phyloP scores from a whole-genome alignment of 2,113 vertebrate species.

The Leiothrix lutea region DNA sequence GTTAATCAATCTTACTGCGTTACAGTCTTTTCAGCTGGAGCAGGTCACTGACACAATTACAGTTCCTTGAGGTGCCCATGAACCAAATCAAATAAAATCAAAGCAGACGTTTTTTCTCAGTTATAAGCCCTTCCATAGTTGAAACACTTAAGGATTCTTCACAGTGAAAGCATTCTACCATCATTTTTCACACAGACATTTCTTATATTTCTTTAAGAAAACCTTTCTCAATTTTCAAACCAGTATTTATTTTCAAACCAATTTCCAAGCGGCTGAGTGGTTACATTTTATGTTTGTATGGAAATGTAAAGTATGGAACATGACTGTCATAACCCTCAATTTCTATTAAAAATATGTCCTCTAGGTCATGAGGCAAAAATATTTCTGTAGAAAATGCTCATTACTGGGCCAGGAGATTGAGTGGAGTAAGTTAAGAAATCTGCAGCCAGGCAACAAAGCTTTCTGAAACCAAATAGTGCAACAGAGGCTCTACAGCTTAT shows the following conservation, averaged over 20 bases:
- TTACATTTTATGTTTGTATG: conserved; percentile 32
- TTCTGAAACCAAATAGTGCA: conserved; percentile 17
- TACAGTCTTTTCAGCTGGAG: conserved; percentile 57
- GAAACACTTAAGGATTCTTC: background rate
- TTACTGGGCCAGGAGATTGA: conserved; percentile 15
- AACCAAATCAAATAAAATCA: conserved; percentile 59
- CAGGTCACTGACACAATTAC: conserved; percentile 54
- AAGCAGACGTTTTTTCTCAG: conserved; percentile 2
- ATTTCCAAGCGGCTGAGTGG: background rate
- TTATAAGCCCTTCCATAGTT: background rate
- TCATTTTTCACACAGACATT: background rate
- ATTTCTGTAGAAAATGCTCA: conserved; percentile 26
- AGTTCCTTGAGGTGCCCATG: conserved; percentile 46
- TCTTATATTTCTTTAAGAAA: conserved; percentile 21
- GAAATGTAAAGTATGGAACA: conserved; percentile 52
- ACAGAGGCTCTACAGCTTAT: background rate
- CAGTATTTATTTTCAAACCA: background rate
- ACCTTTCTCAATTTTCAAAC: background rate
- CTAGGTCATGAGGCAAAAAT: conserved; percentile 16
- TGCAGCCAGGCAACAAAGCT: conserved; percentile 33
- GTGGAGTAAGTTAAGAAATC: conserved; percentile 32
- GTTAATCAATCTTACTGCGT: conserved; percentile 39
- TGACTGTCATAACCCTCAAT: background rate
- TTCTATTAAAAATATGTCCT: conserved; percentile 25
- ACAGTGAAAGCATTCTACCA: background rate